These are phyloP conservation scores for Lordiphosa fenestrarum DNA, from an alignment of 2,888 invertebrate genomes.

Conservation along the genomic window DNA sequence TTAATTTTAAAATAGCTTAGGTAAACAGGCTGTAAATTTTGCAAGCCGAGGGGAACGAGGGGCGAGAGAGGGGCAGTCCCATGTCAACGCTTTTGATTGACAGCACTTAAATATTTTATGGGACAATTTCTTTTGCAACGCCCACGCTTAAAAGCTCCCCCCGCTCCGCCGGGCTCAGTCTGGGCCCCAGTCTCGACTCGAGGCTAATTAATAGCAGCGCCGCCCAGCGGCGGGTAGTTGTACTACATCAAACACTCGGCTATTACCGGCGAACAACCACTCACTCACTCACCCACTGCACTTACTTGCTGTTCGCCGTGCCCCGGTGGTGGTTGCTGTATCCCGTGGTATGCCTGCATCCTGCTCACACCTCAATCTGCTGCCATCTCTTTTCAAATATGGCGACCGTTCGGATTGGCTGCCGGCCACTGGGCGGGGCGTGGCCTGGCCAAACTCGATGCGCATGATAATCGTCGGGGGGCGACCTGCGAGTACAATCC, in stretches of 20 bases:
- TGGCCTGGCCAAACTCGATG: slow-evolving; percentile 28
- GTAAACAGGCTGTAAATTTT: slow-evolving; percentile 54
- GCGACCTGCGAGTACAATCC: slow-evolving; percentile 8
- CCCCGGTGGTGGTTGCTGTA: slow-evolving; percentile 34
- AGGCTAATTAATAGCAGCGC: slow-evolving; percentile 53
- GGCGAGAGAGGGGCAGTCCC: neutral
- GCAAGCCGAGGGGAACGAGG: neutral
- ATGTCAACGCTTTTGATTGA: slow-evolving; percentile 64
- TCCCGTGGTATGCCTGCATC: slow-evolving; percentile 8
- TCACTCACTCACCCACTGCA: slow-evolving; percentile 41
- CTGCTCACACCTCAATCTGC: slow-evolving; percentile 16
- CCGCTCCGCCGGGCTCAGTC: neutral
- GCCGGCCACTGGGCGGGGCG: slow-evolving; percentile 13
- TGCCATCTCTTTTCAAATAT: slow-evolving; percentile 67
- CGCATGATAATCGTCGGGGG: slow-evolving; percentile 28
- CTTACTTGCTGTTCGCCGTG: slow-evolving; percentile 40
- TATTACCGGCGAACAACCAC: slow-evolving; percentile 1
- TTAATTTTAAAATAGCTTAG: slow-evolving; percentile 67
- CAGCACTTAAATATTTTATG: slow-evolving; percentile 59
- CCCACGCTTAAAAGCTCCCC: slow-evolving; percentile 31
- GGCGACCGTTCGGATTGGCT: slow-evolving; percentile 58
- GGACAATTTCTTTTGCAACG: slow-evolving; percentile 41
- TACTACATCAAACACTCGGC: slow-evolving; percentile 35
- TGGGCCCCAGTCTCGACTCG: neutral
- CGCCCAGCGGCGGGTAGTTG: slow-evolving; percentile 52